These are phyloP conservation scores for Calypte anna DNA, from an alignment of 2,113 vertebrate species.

Conservation along the genomic window DNA sequence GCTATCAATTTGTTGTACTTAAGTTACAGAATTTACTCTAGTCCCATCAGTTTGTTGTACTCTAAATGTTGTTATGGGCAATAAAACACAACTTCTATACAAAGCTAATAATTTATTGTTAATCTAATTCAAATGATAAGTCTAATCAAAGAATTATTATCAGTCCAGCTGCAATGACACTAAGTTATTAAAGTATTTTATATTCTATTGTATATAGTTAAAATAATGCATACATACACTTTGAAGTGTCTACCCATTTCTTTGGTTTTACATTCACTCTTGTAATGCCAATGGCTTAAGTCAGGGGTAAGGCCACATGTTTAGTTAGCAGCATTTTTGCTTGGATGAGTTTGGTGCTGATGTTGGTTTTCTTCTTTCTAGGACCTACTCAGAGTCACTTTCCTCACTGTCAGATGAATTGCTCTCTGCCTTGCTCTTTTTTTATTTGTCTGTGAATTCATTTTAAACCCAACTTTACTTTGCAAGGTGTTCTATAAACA, in stretches of 20 bases:
- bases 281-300: background rate
- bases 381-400: background rate
- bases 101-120: background rate
- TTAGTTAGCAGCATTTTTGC: background rate
- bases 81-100: background rate
- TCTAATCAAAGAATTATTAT: background rate
- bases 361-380: background rate
- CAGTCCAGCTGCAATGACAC: background rate
- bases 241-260: fast-evolving
- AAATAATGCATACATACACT: background rate
- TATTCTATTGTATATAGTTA: background rate
- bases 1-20: background rate
- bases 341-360: background rate
- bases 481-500: background rate
- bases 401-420: background rate
- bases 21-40: background rate
- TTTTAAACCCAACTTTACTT: background rate
- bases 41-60: background rate
- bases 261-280: fast-evolving
- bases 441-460: background rate
- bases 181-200: too few relatives aligned
- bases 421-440: background rate
- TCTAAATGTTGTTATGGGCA: background rate
- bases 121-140: background rate
- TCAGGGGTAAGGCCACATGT: background rate